Evolutionary conservation across 2,888 invertebrate species (phyloP), one percentile per base, ranked within the genome.

Genomic region (Lamellibrachia satsuma): DNA sequence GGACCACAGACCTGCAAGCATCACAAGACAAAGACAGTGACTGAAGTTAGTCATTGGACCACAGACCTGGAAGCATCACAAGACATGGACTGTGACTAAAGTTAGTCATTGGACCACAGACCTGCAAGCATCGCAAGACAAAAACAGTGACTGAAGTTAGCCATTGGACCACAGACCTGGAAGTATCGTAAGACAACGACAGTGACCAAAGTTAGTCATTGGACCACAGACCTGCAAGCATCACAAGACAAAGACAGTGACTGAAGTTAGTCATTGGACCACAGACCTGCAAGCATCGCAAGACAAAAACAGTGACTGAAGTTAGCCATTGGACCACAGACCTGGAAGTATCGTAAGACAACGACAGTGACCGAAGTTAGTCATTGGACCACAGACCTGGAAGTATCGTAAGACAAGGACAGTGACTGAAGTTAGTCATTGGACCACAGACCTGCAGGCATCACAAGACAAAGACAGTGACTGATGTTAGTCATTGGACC

Each of bases 381-480:
- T 9, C 9, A 9, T 9, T 9, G 60, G 60, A 60, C 39, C 39
- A 39, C 39, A 39, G 39, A 39, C 39, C 39, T 39, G 39, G 1
- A 39, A 39, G 39, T 1, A 39, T 39, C 39, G 1, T 1, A 39
- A 39, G 39, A 39, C 39, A 39, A 39, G 97, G 0, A 98, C 98
- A 0, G 97, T 97, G 7, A 98, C 96, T 3, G 98, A 98, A 0
- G 98, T 97, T 2, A 98, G 96, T 52, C 98, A 97, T 0, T 98
- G 96, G 92, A 98, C 97, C 7, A 96, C 95, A 39, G 95, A 95
- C 93, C 96, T 96, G 75, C 6, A 75, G 2, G n/a, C 57, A 57
- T 7, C 60, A 60, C 3, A 11, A 9, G 22, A 15, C 15, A 60
- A 9, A 60, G 39, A 39, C 39, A 39, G 39, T 39, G 60, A 15